A percentile compares a stretch with the other conserved stretches of the same genome.
Evolutionary conservation across 2,888 invertebrate species (phyloP).

Genomic region (Leucania comma): DNA sequence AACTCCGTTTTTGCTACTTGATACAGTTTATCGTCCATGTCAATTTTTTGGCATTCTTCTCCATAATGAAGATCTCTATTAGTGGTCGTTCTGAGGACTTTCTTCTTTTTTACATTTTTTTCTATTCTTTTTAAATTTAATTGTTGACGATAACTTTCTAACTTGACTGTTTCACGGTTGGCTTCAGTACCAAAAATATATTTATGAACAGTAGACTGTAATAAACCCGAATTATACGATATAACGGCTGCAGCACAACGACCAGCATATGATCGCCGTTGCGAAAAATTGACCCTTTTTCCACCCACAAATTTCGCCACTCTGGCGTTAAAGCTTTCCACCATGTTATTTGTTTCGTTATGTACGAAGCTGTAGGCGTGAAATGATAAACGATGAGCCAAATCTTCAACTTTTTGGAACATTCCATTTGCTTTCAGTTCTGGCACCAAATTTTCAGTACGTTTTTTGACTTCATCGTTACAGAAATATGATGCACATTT

Average conservation of each 20-base stretch:
- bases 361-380: neutral
- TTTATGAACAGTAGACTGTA: neutral
- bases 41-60: neutral
- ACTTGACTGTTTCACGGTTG: neutral
- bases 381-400: neutral
- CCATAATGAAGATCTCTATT: neutral
- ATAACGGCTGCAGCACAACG: neutral
- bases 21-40: neutral
- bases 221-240: neutral
- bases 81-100: neutral
- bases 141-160: neutral
- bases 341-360: neutral
- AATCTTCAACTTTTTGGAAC: neutral
- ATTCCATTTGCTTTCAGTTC: neutral
- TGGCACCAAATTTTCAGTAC: neutral
- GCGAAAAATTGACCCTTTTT: neutral
- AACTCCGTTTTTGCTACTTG: neutral
- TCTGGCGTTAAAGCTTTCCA: neutral
- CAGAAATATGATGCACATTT: slow-evolving; percentile 15
- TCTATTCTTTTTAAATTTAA: neutral
- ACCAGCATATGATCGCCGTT: neutral
- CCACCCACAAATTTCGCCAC: neutral
- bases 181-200: neutral
- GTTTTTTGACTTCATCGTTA: slow-evolving; percentile 1
- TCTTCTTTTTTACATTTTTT: neutral